Percentiles rank a stretch among this genome's conserved stretches.
Conservation (phyloP, 2,888 invertebrate species). For the Patella ulyssiponensis region DNA sequence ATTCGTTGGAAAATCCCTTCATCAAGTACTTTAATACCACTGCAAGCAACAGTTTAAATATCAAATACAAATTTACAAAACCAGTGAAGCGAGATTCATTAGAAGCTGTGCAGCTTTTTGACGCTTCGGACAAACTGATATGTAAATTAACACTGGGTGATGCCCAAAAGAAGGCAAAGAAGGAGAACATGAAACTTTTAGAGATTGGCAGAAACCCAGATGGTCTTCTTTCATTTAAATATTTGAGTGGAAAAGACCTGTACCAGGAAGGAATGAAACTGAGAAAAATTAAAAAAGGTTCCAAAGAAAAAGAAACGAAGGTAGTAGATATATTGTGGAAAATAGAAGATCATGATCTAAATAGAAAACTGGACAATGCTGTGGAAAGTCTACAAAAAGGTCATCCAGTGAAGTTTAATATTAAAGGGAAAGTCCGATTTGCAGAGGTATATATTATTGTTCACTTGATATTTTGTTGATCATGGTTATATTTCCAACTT, state of each 20-base stretch:
- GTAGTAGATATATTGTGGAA: constrained; percentile 26
- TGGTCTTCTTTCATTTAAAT: constrained; percentile 19
- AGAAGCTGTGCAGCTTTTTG: constrained; percentile 30
- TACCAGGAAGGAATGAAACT: constrained; percentile 22
- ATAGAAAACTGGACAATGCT: constrained; percentile 31
- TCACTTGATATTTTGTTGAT: too few species aligned
- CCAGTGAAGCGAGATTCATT: background rate
- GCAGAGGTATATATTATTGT: too few species aligned
- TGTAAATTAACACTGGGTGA: constrained; percentile 26
- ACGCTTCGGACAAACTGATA: constrained; percentile 24
- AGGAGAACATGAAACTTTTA: constrained; percentile 29
- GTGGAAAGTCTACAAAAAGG: constrained; percentile 26
- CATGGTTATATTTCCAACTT: too few species aligned
- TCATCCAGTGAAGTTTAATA: constrained; percentile 22
- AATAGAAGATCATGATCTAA: constrained; percentile 37
- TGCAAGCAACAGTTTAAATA: too few species aligned
- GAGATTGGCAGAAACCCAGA: constrained; percentile 25
- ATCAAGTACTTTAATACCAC: too few species aligned
- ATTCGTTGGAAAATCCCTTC: too few species aligned
- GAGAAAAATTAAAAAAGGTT: constrained; percentile 24
- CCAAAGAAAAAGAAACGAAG: constrained; percentile 30
- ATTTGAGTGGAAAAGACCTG: constrained; percentile 33
- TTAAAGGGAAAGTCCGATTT: background rate
- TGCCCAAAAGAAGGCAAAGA: constrained; percentile 32
- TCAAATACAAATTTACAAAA: constrained; percentile 5